These are phyloP conservation scores for Vanacampus margaritifer DNA, from an alignment of 2,113 vertebrate species.

Conservation along the genomic window DNA sequence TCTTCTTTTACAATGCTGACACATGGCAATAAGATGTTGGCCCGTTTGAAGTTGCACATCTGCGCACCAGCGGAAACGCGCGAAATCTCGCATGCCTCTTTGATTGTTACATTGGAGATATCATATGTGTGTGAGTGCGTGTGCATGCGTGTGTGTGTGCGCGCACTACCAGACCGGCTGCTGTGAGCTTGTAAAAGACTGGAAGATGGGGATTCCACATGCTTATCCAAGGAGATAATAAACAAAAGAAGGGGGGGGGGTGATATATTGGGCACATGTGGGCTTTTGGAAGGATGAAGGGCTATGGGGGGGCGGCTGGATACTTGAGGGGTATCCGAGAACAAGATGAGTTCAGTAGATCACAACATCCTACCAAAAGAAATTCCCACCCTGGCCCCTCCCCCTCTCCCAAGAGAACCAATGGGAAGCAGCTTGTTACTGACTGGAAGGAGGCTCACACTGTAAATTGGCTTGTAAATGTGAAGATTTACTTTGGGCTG, in stretches of 20 bases:
- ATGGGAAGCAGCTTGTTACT: not conserved
- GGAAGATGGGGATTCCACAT: slow-evolving; percentile 14
- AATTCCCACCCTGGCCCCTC: not conserved
- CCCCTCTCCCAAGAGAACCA: not conserved
- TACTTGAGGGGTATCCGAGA: not conserved
- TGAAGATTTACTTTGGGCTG: no score
- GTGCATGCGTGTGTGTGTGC: not conserved
- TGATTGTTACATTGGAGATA: slow-evolving; percentile 11
- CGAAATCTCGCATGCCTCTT: slow-evolving; percentile 6
- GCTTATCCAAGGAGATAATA: slow-evolving; percentile 13
- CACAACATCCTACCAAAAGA: not conserved
- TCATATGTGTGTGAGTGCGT: not conserved
- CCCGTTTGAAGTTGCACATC: slow-evolving; percentile 7
- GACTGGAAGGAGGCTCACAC: not conserved
- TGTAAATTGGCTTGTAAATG: no score
- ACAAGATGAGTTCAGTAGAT: slow-evolving; percentile 8
- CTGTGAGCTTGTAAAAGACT: slow-evolving; percentile 10
- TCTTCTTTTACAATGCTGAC: slow-evolving; percentile 2
- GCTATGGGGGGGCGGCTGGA: not conserved
- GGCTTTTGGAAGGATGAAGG: slow-evolving; percentile 5
- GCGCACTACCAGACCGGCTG: not conserved
- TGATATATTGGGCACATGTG: slow-evolving; percentile 15
- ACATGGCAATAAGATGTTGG: slow-evolving; percentile 15
- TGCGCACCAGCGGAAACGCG: slow-evolving; percentile 5
- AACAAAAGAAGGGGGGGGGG: slow-evolving; percentile 3